These are phyloP conservation scores for Lycophotia porphyrea DNA, from an alignment of 2,888 invertebrate species.

Conservation along the genomic window DNA sequence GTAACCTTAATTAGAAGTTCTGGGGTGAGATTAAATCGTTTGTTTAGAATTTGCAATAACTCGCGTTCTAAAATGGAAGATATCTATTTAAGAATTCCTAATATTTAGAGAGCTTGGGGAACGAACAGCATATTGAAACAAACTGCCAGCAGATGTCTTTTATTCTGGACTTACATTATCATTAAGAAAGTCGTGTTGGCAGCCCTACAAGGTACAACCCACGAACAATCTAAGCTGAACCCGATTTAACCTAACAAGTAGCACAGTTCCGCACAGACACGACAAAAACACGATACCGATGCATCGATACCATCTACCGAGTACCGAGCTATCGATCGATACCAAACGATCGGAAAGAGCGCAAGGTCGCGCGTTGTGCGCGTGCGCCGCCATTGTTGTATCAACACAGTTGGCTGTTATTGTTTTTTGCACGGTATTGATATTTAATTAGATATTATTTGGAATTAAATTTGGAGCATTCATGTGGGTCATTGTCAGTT, in stretches of 20 bases:
- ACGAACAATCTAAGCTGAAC: constrained; percentile 33
- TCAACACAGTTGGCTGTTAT: constrained; percentile 70
- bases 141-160: neutral
- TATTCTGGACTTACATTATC: neutral
- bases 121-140: neutral
- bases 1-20: constrained; percentile 41
- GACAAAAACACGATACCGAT: constrained; percentile 57
- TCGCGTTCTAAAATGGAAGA: neutral
- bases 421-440: constrained; percentile 63
- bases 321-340: constrained; percentile 54
- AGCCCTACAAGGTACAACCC: constrained; percentile 50
- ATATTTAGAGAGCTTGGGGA: neutral
- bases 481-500: constrained; percentile 62
- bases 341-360: constrained; percentile 73
- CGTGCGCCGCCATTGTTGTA: constrained; percentile 74
- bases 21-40: constrained; percentile 20
- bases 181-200: constrained; percentile 10
- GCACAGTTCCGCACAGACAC: constrained; percentile 54
- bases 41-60: constrained; percentile 14
- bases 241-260: constrained; percentile 55
- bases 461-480: constrained; percentile 50
- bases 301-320: constrained; percentile 61
- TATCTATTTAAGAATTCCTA: neutral
- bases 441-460: constrained; percentile 65
- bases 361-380: constrained; percentile 79